A percentile compares a stretch with the other conserved stretches of the same genome.
Conservation (phyloP, 2,113 vertebrate genomes). For the Entomyzon cyanotis region DNA sequence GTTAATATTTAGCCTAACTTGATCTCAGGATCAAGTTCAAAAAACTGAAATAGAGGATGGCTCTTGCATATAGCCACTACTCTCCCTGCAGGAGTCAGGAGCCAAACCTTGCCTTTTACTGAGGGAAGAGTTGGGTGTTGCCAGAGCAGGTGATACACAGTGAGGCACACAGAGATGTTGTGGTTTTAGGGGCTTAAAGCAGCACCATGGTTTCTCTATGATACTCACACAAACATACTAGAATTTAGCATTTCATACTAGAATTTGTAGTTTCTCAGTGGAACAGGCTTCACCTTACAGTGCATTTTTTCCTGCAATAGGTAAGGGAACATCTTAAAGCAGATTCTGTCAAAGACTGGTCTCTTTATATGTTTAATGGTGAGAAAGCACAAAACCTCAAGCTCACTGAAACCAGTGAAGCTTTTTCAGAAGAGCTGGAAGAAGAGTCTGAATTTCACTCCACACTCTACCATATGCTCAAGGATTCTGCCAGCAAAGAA, state of each 20-base stretch:
- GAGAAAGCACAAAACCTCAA: constrained; percentile 78
- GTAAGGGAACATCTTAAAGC: constrained; percentile 72
- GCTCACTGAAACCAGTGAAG: constrained; percentile 74
- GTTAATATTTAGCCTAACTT: background rate
- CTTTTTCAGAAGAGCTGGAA: constrained; percentile 76
- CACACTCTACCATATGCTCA: constrained; percentile 87
- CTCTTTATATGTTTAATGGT: constrained; percentile 78
- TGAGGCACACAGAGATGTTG: too few relatives aligned
- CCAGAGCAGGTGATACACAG: background rate
- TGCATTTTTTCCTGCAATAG: constrained; percentile 53
- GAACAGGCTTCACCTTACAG: background rate
- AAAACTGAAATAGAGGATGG: background rate
- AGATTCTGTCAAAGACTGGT: constrained; percentile 57
- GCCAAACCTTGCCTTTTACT: background rate
- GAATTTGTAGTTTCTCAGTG: background rate
- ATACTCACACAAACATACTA: background rate
- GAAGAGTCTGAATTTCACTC: constrained; percentile 85
- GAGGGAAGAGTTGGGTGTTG: background rate
- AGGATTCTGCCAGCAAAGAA: constrained; percentile 72
- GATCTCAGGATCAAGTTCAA: background rate
- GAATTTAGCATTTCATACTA: background rate
- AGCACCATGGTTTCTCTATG: background rate
- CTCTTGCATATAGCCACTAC: background rate
- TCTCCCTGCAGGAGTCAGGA: background rate
- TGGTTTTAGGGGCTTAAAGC: background rate